Base-by-base conservation (phyloP, 2,888 invertebrate genomes). In the Mythimna albipuncta region DNA sequence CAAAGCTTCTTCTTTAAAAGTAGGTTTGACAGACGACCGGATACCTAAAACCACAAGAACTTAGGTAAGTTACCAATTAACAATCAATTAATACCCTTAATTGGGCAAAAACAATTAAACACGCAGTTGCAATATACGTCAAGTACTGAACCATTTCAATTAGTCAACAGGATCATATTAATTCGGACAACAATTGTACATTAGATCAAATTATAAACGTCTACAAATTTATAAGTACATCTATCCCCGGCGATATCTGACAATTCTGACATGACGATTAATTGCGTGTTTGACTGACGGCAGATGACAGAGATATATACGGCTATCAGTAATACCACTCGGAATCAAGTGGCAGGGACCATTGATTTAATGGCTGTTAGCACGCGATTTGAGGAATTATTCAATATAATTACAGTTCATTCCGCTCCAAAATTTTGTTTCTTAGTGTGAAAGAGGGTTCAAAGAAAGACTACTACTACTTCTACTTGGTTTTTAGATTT, bases 241-340 rank as follows among this genome's bases (percentile, higher is more conserved):
- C 19, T 70, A 71, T 44, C 21, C n/a, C 21, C 1, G 26, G 19
- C 10, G 19, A 35, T 62, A 64, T 77, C 47, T 47, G 47, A 26
- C 26, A 26, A 26, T 26, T 1, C 26, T 26, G 26, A 47, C 47
- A 47, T 5, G 32, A 32, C 38, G 41, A 75, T 75, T 70, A 78
- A 75, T 75, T 38, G 64, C 9, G 7, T 50, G 47, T 61, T 21
- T 71, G 78, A 77, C 44, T 77, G 75, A 78, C 78, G 52, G 75
- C 50, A 70, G 47, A 61, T 64, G 64, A 64, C 78, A 50, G 19
- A 70, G 54, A 75, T 75, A 55, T 54, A 64, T 77, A 61, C 13
- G 52, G 52, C 54, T 75, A 78, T 75, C 78, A 61, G 54, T 78
- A 64, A 57, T 41, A 50, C 41, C 64, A 71, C 26, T 78, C 32